Base-by-base conservation (phyloP, 2,113 vertebrate genomes). In the Phalacrocorax pelagicus region DNA sequence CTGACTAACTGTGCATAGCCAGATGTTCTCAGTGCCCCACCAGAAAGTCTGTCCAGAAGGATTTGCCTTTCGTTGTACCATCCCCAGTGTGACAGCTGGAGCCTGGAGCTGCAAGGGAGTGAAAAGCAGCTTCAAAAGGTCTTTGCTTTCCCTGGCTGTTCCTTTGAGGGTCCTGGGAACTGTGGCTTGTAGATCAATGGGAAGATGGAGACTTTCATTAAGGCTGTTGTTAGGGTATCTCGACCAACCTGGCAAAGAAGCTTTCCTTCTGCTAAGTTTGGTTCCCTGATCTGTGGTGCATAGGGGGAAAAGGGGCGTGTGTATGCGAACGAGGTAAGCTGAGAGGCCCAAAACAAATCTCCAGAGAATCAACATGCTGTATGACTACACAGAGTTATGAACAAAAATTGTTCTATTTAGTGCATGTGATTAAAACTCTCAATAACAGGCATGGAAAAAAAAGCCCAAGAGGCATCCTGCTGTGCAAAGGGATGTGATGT, bases 211-310 rank as follows among this genome's bases (percentile, higher is more conserved):
- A 83, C 85, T 94, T 96, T 93, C 57, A 92, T 88, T 96, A 85
- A 91, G 86, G 67, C 49, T 93, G 89, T 96, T 44, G 9, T 95
- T 88, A 67, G 90, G 77, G 86, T 95, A 86, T 96, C 81, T 97
- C 97, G 97, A 94, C 95, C 65, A 42, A 85, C 57, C 52, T 59
- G 40, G 54, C 58, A 65, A 86, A 90, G 47, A 86, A 94, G 15
- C 36, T 97, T 97, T 97, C 44, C 73, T 94, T 97, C 91, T 96
- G 75, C 91, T 95, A 55, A 52, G 4, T 86, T 97, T 83, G 8
- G 34, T 75, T 93, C 58, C 34, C 9, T 62, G 26, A 52, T 62
- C 52, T 2, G 0, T 38, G 40, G 17, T 71, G 18, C 29, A 42
- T 0, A 10, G 3, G 26, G 17, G 32, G 12, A 72, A 49, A 58